Percentiles rank a stretch among this genome's conserved stretches.
phyloP scores from a whole-genome alignment of 2,888 invertebrate species.

The Campoletis raptor region DNA sequence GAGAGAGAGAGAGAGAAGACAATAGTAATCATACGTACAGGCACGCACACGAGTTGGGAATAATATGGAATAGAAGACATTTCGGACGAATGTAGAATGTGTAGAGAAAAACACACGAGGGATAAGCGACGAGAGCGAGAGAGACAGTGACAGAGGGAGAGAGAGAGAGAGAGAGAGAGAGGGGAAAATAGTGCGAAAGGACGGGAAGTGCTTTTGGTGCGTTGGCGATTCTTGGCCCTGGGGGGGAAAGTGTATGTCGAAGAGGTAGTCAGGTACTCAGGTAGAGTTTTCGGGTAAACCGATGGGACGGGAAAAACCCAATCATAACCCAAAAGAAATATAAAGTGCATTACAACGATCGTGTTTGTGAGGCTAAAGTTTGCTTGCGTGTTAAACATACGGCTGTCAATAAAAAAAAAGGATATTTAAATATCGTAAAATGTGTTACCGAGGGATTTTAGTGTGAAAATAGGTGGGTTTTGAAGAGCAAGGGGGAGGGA shows the following conservation, averaged over 20 bases:
- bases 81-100: background rate
- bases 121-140: constrained; percentile 37
- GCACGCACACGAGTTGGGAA: background rate
- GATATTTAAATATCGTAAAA: constrained; percentile 27
- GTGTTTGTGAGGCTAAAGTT: background rate
- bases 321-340: background rate
- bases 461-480: constrained; percentile 25
- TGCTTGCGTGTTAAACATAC: constrained; percentile 9
- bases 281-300: background rate
- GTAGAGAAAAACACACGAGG: constrained; percentile 32
- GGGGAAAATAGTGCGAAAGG: constrained; percentile 20
- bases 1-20: background rate
- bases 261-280: background rate
- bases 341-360: background rate
- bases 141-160: constrained; percentile 31
- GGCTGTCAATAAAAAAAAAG: constrained; percentile 53
- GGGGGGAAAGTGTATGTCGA: constrained; percentile 3
- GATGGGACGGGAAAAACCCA: constrained; percentile 4
- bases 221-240: constrained; percentile 28
- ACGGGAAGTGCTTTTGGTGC: constrained; percentile 25
- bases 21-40: constrained; percentile 3
- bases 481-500: constrained; percentile 17
- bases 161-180: constrained; percentile 62
- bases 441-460: constrained; percentile 41
- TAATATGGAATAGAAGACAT: background rate